Conservation (phyloP, 2,888 invertebrate species). For the Melanostoma scalare region DNA sequence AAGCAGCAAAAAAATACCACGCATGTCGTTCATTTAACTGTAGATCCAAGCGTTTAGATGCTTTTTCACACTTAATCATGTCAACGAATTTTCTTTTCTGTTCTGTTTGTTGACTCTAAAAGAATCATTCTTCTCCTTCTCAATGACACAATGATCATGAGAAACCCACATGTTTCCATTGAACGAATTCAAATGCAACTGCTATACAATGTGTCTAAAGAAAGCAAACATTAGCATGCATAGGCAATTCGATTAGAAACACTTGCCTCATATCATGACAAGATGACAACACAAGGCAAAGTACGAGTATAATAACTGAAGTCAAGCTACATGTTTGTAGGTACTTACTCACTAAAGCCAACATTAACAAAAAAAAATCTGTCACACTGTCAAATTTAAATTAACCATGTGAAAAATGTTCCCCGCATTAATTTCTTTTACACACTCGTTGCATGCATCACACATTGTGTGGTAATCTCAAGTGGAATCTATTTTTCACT, state of each 20-base stretch:
- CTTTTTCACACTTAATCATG: too few species aligned
- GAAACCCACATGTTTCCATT: not conserved
- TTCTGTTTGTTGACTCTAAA: too few species aligned
- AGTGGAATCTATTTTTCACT: constrained; percentile 46
- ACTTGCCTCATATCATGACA: constrained; percentile 45
- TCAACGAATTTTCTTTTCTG: too few species aligned
- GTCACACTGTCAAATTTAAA: constrained; percentile 55
- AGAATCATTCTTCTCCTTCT: too few species aligned
- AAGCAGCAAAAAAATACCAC: too few species aligned
- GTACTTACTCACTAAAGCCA: too few species aligned
- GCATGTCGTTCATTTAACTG: too few species aligned
- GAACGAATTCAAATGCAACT: constrained; percentile 14
- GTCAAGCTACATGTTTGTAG: constrained; percentile 5
- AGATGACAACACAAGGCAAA: constrained; percentile 8
- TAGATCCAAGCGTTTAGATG: too few species aligned
- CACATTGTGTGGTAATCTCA: constrained; percentile 21
- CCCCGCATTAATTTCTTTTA: not conserved
- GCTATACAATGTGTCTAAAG: constrained; percentile 3
- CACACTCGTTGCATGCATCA: not conserved
- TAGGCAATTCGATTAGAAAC: constrained; percentile 66
- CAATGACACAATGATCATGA: too few species aligned
- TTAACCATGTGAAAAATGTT: constrained; percentile 50
- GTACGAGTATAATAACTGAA: not conserved
- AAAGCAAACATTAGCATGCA: constrained; percentile 55
- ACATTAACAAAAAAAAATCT: constrained; percentile 15